phyloP scores from a whole-genome alignment of 2,888 invertebrate genomes.

The Cacoxenus indagator region DNA sequence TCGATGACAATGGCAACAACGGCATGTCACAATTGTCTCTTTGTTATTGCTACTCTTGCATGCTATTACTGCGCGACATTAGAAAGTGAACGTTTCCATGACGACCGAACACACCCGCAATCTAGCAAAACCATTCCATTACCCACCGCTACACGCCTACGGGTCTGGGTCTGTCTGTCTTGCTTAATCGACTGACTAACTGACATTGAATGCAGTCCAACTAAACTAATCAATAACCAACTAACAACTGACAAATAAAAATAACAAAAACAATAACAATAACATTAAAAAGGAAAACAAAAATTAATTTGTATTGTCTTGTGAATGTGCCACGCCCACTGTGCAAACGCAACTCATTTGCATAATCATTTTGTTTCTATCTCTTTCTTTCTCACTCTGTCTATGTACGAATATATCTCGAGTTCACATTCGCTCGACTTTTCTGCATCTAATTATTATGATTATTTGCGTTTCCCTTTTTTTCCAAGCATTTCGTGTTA shows the following conservation, averaged over 20 bases:
- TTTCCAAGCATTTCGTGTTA: background rate
- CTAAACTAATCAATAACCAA: background rate
- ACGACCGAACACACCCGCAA: too few relatives aligned
- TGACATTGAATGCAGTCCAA: background rate
- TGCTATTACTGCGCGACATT: background rate
- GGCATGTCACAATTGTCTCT: background rate
- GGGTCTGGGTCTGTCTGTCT: too few relatives aligned
- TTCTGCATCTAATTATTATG: constrained; percentile 1
- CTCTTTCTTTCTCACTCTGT: background rate
- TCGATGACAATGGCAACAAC: background rate
- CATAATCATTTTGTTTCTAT: background rate
- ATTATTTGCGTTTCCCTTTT: background rate
- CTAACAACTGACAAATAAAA: background rate
- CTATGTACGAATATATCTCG: background rate
- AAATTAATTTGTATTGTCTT: too few relatives aligned
- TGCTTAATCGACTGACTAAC: background rate
- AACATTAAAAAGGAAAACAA: too few relatives aligned
- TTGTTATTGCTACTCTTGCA: background rate
- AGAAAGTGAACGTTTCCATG: background rate
- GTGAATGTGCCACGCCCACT: background rate
- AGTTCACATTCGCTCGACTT: background rate
- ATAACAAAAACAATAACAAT: too few relatives aligned
- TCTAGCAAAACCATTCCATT: too few relatives aligned
- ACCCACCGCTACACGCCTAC: too few relatives aligned
- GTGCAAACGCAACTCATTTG: background rate